phyloP scores from a whole-genome alignment of 1,140 invertebrate genomes.

The Platyscapa corneri region DNA sequence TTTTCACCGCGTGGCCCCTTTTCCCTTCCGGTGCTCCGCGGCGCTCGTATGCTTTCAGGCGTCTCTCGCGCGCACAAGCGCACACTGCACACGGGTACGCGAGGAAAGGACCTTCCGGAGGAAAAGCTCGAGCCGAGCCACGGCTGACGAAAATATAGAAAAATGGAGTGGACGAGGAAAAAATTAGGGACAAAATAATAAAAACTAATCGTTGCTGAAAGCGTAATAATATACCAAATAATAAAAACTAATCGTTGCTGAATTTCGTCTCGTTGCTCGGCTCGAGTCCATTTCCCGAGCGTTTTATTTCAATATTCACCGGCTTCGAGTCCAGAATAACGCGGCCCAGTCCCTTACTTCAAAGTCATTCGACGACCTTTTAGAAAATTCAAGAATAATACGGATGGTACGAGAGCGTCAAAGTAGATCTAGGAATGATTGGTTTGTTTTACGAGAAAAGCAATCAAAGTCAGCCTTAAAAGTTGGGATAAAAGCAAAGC shows the following conservation, averaged over 20 bases:
- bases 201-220: background rate
- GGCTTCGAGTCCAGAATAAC: no score
- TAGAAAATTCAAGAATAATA: no score
- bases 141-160: background rate
- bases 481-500: no score
- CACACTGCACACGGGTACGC: background rate
- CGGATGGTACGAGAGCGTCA: no score
- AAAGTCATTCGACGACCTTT: no score
- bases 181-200: conserved; percentile 21
- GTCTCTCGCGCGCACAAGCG: background rate
- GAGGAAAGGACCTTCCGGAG: background rate
- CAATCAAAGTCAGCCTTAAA: no score
- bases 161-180: background rate
- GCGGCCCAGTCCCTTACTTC: no score
- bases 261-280: no score
- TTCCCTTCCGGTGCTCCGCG: background rate
- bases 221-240: conserved; percentile 3
- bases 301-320: no score
- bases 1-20: background rate
- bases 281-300: no score
- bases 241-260: background rate
- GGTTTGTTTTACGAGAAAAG: background rate
- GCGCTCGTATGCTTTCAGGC: background rate
- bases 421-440: no score
- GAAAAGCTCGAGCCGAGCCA: no score